Base-by-base conservation (phyloP, 2,888 invertebrate species). In the Eupithecia subumbrata region DNA sequence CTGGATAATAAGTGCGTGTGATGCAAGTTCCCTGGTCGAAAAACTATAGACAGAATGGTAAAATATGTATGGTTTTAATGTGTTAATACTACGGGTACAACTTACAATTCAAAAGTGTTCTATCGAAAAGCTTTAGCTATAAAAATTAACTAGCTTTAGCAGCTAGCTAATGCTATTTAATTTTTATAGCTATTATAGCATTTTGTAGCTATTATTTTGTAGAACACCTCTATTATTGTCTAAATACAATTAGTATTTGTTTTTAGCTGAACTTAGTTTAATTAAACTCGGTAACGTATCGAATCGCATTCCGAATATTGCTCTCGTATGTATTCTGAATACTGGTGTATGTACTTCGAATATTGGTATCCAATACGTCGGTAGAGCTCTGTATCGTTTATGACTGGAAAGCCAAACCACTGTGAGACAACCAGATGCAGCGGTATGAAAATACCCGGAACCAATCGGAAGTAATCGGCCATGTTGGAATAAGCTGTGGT, bases 391-490 rank as follows among this genome's bases (percentile, higher is more conserved):
- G 34, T 18, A 64, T n/a, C 64, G 34, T 34, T 34, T 34, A 64
- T 18, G 40, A 14, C 18, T 18, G 0, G 5, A 67, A 18, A 69
- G 48, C 52, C 69, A 52, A 48, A 48, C 48, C 52, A 52, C 30
- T 30, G 25, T 48, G 60, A 60, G 22, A 5, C 56, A 56, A n/a
- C 25, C 56, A 2, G 60, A 22, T 11, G 52, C 52, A 56, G 12
- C 25, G 25, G 60, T 25, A 60, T 60, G 52, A 52, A 69, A 48
- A 69, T 67, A n/a, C 7, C 34, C 48, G 69, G 48, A 69, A 73
- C 68, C 74, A 76, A 72, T 74, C 74, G 40, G 43, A 69, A 74
- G 63, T 71, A 69, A 79, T 74, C 72, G 52, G 56, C 60, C 69
- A 70, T 30, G n/a, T n/a, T 14, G 22, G 18, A 67, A 37, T n/a